phyloP scores from a whole-genome alignment of 2,797 vertebrate species.

The Artibeus lituratus region DNA sequence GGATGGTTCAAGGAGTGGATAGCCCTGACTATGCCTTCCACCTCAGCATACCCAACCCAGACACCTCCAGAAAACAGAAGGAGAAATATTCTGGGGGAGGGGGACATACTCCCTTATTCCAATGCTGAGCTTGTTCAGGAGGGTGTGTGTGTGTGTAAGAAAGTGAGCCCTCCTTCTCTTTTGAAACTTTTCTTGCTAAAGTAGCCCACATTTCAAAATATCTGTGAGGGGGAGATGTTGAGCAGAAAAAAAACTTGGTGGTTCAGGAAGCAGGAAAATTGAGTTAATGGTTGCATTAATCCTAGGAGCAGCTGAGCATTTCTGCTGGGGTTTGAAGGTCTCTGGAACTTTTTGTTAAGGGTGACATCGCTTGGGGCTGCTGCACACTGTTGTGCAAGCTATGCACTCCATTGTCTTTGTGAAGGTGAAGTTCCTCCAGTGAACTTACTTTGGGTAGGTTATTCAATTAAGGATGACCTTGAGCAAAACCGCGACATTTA shows the following conservation, averaged over 20 bases:
- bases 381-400: not conserved
- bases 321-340: not conserved
- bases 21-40: not conserved
- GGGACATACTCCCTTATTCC: not conserved
- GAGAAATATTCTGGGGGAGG: not conserved
- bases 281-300: constrained; percentile 20
- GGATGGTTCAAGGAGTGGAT: constrained; percentile 12
- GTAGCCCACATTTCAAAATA: not conserved
- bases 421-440: not conserved
- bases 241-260: constrained; percentile 19
- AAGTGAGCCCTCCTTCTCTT: not conserved
- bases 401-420: not conserved
- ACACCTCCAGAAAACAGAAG: not conserved
- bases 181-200: constrained; percentile 9
- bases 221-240: not conserved
- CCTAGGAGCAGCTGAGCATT: not conserved
- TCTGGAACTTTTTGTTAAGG: not conserved
- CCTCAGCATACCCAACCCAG: not conserved
- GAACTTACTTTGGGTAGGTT: not conserved
- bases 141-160: not conserved
- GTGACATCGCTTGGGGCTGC: not conserved
- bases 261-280: constrained; percentile 14
- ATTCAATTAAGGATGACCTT: not conserved
- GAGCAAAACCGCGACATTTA: not conserved
- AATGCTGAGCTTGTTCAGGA: not conserved